These are phyloP conservation scores for Pollachius pollachius DNA, from an alignment of 2,113 vertebrate species.

Conservation along the genomic window DNA sequence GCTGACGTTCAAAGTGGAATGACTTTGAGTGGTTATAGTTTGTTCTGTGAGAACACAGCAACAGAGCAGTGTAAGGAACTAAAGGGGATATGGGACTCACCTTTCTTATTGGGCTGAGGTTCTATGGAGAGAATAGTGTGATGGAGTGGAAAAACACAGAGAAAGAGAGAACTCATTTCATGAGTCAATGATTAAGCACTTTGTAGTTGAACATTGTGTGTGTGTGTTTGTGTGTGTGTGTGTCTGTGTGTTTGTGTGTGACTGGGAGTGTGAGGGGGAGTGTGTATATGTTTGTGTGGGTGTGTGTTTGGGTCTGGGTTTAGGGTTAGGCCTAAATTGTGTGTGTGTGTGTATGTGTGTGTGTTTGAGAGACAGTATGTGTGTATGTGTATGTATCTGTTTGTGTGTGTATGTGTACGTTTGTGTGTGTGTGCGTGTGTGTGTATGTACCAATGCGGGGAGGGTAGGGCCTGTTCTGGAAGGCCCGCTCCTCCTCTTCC, in stretches of 20 bases:
- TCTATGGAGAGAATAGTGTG: constrained; percentile 52
- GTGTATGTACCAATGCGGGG: constrained; percentile 63
- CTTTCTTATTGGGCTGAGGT: constrained; percentile 75
- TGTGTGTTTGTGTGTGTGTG: constrained; percentile 3
- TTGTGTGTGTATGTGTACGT: background rate
- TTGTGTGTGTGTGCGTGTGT: background rate
- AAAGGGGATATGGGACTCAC: constrained; percentile 49
- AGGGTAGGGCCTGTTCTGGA: constrained; percentile 77
- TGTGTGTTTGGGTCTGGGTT: background rate
- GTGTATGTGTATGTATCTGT: background rate
- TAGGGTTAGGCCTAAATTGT: no score
- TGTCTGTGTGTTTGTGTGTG: background rate
- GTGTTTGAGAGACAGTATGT: background rate
- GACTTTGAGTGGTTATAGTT: background rate
- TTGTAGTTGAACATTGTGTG: background rate
- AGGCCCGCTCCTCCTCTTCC: constrained; percentile 74
- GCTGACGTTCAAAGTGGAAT: background rate
- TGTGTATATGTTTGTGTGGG: background rate
- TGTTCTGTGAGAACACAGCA: background rate
- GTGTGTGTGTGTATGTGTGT: background rate
- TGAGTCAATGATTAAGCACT: background rate
- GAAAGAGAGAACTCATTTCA: background rate
- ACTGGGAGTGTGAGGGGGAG: background rate
- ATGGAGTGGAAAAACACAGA: background rate
- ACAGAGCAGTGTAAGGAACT: no score